phyloP scores from a whole-genome alignment of 2,888 invertebrate genomes.

The Idaea straminata region DNA sequence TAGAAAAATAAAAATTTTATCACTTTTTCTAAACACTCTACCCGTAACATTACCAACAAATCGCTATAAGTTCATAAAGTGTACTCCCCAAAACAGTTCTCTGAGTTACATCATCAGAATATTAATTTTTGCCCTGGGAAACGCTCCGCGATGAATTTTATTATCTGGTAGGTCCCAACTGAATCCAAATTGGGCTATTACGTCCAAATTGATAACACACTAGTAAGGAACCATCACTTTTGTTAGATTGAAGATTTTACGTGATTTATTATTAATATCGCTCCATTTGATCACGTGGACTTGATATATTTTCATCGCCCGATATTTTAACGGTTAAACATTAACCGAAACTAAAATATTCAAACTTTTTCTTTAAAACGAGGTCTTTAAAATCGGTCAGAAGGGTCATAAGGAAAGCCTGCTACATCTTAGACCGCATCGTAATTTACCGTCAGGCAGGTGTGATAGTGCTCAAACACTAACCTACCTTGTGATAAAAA shows the following conservation, averaged over 20 bases:
- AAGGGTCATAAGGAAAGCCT: too few species aligned
- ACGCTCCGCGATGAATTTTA: constrained; percentile 75
- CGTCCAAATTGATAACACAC: constrained; percentile 73
- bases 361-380: too few species aligned
- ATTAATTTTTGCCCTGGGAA: constrained; percentile 75
- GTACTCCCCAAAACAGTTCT: constrained; percentile 45
- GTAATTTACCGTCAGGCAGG: too few species aligned
- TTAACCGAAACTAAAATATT: too few species aligned
- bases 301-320: not conserved
- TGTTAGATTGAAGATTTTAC: constrained; percentile 36
- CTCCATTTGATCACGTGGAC: constrained; percentile 24
- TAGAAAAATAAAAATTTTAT: too few species aligned
- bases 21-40: too few species aligned
- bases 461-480: too few species aligned
- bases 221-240: constrained; percentile 49
- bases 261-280: constrained; percentile 37
- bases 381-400: too few species aligned
- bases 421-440: too few species aligned
- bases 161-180: constrained; percentile 64
- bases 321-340: not conserved
- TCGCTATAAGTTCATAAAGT: constrained; percentile 23
- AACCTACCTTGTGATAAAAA: too few species aligned
- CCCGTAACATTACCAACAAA: too few species aligned
- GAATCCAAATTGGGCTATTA: constrained; percentile 77
- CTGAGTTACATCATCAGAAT: constrained; percentile 75